A percentile compares a stretch with the other conserved stretches of the same genome.
These are phyloP conservation scores for Leptatherina wallacei DNA, from an alignment of 2,797 vertebrate species.

Conservation along the genomic window DNA sequence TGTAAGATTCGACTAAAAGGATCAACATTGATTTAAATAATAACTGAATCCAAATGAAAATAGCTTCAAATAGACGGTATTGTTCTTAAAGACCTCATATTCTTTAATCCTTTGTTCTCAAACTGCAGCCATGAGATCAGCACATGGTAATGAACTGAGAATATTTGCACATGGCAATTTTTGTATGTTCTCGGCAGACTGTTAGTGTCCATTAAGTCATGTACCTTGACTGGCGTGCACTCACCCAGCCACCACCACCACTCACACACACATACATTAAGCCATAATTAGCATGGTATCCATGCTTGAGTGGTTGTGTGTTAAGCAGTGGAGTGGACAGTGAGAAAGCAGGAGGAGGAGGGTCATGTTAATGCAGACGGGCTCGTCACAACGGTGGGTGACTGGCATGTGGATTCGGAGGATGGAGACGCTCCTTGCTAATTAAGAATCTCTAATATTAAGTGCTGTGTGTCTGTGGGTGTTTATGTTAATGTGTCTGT, in stretches of 20 bases:
- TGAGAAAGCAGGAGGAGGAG: constrained; percentile 39
- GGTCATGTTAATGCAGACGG: constrained; percentile 56
- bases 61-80: background rate
- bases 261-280: constrained; percentile 32
- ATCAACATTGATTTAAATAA: too few species aligned
- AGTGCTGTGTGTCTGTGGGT: constrained; percentile 37
- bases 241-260: constrained; percentile 7
- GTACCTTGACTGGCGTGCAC: constrained; percentile 45
- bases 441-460: constrained; percentile 67
- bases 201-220: constrained; percentile 57
- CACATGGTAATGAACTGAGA: constrained; percentile 52
- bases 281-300: constrained; percentile 69
- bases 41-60: background rate
- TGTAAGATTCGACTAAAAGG: too few species aligned
- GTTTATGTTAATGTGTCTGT: constrained; percentile 39
- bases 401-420: constrained; percentile 58
- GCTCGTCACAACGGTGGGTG: constrained; percentile 51
- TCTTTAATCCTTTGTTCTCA: constrained; percentile 32
- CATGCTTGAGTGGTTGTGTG: constrained; percentile 67
- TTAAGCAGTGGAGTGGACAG: constrained; percentile 73
- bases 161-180: constrained; percentile 63
- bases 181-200: constrained; percentile 39
- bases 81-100: background rate
- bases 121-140: constrained; percentile 33
- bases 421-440: constrained; percentile 59